Percentiles rank a stretch among this genome's conserved stretches.
Conservation (phyloP, 2,797 vertebrate species). For the Rhabdomys pumilio region DNA sequence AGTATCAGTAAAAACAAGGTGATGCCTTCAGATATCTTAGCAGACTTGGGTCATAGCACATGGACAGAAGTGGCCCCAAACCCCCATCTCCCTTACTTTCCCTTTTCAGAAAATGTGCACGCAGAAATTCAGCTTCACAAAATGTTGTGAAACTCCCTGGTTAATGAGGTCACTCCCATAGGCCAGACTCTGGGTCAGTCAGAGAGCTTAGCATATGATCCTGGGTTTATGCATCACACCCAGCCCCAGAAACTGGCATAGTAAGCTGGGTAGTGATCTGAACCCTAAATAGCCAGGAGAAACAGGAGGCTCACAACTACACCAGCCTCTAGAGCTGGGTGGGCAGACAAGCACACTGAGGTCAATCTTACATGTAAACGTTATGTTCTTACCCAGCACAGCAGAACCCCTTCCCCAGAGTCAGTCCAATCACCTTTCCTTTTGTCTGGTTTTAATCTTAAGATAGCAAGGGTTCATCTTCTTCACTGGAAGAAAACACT, state of each 20-base stretch:
- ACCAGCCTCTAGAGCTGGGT: not conserved
- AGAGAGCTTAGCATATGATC: not conserved
- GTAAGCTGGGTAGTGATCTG: not conserved
- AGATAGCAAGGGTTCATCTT: not conserved
- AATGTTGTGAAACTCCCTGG: not conserved
- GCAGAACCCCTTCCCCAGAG: not conserved
- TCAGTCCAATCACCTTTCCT: not conserved
- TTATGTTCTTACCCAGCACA: not conserved
- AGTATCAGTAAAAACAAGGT: not conserved
- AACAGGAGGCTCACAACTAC: not conserved
- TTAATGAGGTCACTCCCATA: not conserved
- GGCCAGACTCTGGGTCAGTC: not conserved
- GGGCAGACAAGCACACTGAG: not conserved
- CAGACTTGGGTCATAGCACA: not conserved
- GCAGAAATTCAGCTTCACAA: slow-evolving; percentile 7
- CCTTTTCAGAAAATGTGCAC: not conserved
- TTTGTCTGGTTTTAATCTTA: not conserved
- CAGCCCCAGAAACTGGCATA: not conserved
- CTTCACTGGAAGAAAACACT: not conserved
- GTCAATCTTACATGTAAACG: not conserved
- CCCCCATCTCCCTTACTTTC: not conserved
- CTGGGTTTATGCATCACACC: not conserved
- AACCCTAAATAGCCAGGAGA: not conserved
- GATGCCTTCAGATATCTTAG: not conserved
- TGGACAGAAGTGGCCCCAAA: not conserved